phyloP scores from a whole-genome alignment of 2,888 invertebrate genomes.

The Cataglyphis albicans region DNA sequence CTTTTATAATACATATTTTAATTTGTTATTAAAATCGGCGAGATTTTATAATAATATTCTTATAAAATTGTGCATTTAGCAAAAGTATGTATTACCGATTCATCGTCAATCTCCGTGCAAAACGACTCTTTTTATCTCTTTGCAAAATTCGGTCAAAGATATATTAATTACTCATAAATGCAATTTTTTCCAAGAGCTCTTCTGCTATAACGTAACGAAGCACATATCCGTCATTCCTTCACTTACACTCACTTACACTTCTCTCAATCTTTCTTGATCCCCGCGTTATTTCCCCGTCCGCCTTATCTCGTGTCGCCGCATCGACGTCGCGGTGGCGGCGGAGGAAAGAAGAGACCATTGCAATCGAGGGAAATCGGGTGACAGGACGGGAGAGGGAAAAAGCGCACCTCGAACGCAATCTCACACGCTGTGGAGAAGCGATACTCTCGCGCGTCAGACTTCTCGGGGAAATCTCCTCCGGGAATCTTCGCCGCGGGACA shows the following conservation, averaged over 20 bases:
- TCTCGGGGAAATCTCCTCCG: slow-evolving; percentile 74
- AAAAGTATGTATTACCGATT: background rate
- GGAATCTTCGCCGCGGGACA: slow-evolving; percentile 78
- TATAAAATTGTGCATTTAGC: background rate
- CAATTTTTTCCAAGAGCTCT: background rate
- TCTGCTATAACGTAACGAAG: slow-evolving; percentile 36
- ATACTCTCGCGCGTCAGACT: slow-evolving; percentile 72
- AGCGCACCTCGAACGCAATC: slow-evolving; percentile 71
- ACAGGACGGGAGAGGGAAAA: slow-evolving; percentile 12
- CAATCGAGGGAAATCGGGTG: slow-evolving; percentile 39
- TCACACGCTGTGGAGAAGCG: slow-evolving; percentile 72
- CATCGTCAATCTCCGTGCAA: background rate
- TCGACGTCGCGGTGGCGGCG: slow-evolving; percentile 57
- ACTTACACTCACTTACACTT: background rate
- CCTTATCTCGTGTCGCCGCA: slow-evolving; percentile 58
- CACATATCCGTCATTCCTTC: slow-evolving; percentile 57
- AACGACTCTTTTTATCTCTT: background rate
- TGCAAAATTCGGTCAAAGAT: background rate
- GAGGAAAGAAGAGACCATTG: slow-evolving; percentile 50
- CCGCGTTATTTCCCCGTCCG: slow-evolving; percentile 52
- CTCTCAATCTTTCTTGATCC: slow-evolving; percentile 53
- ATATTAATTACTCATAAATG: slow-evolving; percentile 39
- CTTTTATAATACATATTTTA: background rate
- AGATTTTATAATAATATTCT: background rate
- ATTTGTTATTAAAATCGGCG: background rate